Conservation (phyloP, 2,113 vertebrate genomes). For the Embiotoca jacksoni region DNA sequence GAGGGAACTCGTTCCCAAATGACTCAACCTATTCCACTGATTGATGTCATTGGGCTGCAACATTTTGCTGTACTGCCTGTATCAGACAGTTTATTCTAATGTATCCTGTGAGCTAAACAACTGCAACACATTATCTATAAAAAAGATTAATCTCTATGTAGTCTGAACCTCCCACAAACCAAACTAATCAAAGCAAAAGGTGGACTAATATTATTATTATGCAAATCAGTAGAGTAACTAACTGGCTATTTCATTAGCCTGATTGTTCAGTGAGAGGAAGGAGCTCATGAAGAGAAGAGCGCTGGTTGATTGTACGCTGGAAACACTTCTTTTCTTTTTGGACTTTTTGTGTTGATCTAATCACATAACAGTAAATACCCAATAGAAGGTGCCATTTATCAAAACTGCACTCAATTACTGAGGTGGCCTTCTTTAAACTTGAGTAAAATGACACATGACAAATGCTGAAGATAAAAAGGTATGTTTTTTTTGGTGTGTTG, state of each 20-base stretch:
- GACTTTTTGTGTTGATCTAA: conserved; percentile 18
- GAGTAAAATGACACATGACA: not conserved
- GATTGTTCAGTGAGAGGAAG: conserved; percentile 25
- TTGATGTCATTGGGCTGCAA: conserved; percentile 35
- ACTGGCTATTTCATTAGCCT: conserved; percentile 51
- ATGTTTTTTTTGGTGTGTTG: no score
- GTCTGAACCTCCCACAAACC: conserved; percentile 46
- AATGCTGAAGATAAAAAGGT: not conserved
- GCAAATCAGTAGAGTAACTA: conserved; percentile 65
- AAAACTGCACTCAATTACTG: not conserved
- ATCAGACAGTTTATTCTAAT: conserved; percentile 46
- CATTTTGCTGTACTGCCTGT: conserved; percentile 15
- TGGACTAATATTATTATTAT: conserved; percentile 66
- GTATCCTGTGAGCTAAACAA: conserved; percentile 39
- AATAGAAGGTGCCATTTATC: not conserved
- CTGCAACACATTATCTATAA: conserved; percentile 26
- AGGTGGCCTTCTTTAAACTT: no score
- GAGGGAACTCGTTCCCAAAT: conserved; percentile 19
- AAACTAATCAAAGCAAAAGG: conserved; percentile 70
- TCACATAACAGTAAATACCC: not conserved
- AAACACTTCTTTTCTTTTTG: not conserved
- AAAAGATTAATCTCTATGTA: conserved; percentile 57
- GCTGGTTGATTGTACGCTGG: conserved; percentile 6
- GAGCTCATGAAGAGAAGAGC: not conserved
- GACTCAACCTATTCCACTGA: conserved; percentile 43